Base-by-base conservation (phyloP, 2,888 invertebrate species). In the Eupithecia inturbata region DNA sequence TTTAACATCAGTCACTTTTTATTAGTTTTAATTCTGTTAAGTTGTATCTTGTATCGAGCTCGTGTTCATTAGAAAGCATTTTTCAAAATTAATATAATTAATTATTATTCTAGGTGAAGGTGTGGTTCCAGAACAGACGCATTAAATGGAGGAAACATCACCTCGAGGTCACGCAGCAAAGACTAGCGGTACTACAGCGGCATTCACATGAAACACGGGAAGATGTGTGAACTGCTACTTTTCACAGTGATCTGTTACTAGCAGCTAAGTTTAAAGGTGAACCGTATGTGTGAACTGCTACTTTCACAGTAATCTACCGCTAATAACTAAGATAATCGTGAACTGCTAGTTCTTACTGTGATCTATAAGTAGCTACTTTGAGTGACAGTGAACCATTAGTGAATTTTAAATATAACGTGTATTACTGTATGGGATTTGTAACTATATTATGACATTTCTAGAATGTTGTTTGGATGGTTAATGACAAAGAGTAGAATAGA, bases 101-200 rank as follows among this genome's bases (percentile, higher is more conserved):
- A 10, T 3, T 26, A 26, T 31, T 31, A 7, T 70, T 53, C 12
- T 95, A 97, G 96, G 97, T 98, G 2, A 98, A 98, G 89, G 98
- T 98, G 6, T 98, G 98, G 98, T 98, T 98, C 90, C 98, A 98
- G 92, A 98, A 98, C 88, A 95, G 98, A 6, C 95, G 99, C 60
- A 99, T 99, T 82, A 98, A 98, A 94, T 99, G 99, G 99, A 95
- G 99, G 68, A 99, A 99, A 86, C 98, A 98, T 84, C 98, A 98
- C 84, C 93, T 98, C 82, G 99, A 99, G 87, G 96, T 98, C 83
- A 98, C 98, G 57, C 98, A 98, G 88, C 98, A 98, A 84, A 95
- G 98, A 31, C 93, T 98, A 74, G 98, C 95, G 0, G 91, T 96
- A 0, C 84, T 95, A 9, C 94, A 95, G 75, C 85, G 95, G 80